Percentiles rank a stretch among this genome's conserved stretches.
phyloP scores from a whole-genome alignment of 2,113 vertebrate genomes.

The Lasiurus cinereus region DNA sequence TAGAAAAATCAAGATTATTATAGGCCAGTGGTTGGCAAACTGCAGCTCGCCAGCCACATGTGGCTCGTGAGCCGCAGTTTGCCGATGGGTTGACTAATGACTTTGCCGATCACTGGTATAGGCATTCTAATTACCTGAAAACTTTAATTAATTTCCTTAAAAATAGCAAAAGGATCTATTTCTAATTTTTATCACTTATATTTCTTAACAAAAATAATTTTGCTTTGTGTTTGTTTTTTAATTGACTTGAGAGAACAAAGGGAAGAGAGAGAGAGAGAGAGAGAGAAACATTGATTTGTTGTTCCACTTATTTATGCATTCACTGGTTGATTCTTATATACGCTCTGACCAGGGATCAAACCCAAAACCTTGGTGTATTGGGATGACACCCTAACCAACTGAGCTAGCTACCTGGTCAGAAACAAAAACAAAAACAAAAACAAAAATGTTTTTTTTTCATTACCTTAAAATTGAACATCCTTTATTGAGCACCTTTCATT shows the following conservation, averaged over 20 bases:
- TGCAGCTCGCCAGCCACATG: too few relatives aligned
- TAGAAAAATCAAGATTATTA: background rate
- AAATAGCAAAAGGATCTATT: background rate
- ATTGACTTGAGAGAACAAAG: background rate
- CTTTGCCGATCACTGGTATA: too few relatives aligned
- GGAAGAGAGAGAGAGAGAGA: background rate
- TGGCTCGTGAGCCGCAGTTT: too few relatives aligned
- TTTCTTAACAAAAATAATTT: background rate
- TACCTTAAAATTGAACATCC: background rate
- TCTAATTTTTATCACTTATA: slow-evolving; percentile 15
- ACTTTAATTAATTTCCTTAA: slow-evolving; percentile 10
- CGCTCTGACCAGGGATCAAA: background rate
- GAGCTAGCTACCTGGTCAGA: background rate
- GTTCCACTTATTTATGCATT: background rate
- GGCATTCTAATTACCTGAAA: background rate
- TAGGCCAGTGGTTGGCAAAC: too few relatives aligned
- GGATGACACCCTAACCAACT: background rate
- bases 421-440: background rate
- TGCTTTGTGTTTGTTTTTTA: background rate
- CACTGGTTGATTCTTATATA: background rate
- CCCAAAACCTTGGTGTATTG: background rate
- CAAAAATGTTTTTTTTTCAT: background rate
- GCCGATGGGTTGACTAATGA: too few relatives aligned
- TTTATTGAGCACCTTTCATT: background rate
- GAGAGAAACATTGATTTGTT: background rate